Base-by-base conservation (phyloP, 2,888 invertebrate genomes). In the Aleiodes alternator region DNA sequence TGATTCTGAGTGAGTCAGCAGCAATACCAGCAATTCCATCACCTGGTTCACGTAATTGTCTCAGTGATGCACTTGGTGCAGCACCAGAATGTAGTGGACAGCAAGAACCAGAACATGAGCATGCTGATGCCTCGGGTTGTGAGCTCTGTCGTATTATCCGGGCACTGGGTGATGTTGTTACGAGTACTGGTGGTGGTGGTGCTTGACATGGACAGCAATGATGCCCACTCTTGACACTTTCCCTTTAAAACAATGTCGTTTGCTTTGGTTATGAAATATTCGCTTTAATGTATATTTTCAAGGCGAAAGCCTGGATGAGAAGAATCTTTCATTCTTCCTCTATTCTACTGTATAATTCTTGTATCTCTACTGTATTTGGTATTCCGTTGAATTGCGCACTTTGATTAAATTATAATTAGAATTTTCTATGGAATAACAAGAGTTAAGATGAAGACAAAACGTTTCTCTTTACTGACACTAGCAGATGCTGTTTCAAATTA, bases 21-120 rank as follows among this genome's bases (percentile, higher is more conserved):
- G 98, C 98, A 86, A 98, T 98, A 88, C 97, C 97, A 66, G 97
- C 97, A 80, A 98, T 96, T 81, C 96, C 96, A 88, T 96, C 96
- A 79, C 93, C 93, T 61, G 94, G 94, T 91, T 95, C 95, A 82
- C 96, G 92, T 74, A 97, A 92, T 89, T 97, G 96, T 86, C 96
- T 94, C 87, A 97, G 91, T 55, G 97, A 97, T 87, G 96, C 89
- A 90, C 96, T 96, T 80, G 95, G 95, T 83, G 94, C 93, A 57
- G 90, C 90, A 83, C 93, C 93, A 83, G 92, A 91, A 84, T 93
- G 93, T 84, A 90, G 85, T 69, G 89, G 88, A 79, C 90, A 88
- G 80, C 86, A 85, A 79, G 87, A 88, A 80, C 89, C 87, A 78
- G 87, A 84, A 77, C 90, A 90, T 78, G 90, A 90, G 80, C 88